Conservation (phyloP, 2,797 vertebrate species). For the Taeniopygia guttata region DNA sequence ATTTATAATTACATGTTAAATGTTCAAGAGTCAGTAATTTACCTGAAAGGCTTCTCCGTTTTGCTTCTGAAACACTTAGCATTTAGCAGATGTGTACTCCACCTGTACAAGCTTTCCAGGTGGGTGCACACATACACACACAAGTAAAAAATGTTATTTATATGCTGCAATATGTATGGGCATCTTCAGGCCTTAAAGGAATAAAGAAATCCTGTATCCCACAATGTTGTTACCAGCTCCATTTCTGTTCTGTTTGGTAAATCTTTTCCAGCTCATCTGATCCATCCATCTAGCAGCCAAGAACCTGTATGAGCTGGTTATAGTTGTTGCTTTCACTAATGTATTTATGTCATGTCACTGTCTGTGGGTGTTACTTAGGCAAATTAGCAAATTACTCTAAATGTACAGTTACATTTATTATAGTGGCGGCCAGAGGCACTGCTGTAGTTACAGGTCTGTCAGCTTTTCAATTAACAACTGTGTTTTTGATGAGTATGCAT, state of each 20-base stretch:
- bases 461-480: conserved; percentile 51
- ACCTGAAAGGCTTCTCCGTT: background rate
- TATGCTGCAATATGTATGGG: background rate
- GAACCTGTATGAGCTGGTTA: conserved; percentile 1
- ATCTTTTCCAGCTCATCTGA: conserved; percentile 35
- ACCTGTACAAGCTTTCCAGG: background rate
- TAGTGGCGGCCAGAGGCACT: conserved; percentile 11
- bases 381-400: conserved; percentile 73
- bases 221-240: background rate
- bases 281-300: conserved; percentile 32
- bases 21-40: background rate
- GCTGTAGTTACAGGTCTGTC: conserved; percentile 51
- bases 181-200: background rate
- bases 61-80: background rate
- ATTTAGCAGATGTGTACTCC: background rate
- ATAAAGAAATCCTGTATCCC: background rate
- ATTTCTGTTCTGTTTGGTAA: background rate
- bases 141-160: background rate
- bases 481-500: conserved; percentile 49
- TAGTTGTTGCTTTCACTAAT: conserved; percentile 32
- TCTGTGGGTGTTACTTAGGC: conserved; percentile 66
- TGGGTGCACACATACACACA: background rate
- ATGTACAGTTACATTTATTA: conserved; percentile 57
- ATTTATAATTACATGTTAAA: background rate
- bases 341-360: conserved; percentile 61